Base-by-base conservation (phyloP, 2,797 vertebrate species). In the Manis pentadactyla region DNA sequence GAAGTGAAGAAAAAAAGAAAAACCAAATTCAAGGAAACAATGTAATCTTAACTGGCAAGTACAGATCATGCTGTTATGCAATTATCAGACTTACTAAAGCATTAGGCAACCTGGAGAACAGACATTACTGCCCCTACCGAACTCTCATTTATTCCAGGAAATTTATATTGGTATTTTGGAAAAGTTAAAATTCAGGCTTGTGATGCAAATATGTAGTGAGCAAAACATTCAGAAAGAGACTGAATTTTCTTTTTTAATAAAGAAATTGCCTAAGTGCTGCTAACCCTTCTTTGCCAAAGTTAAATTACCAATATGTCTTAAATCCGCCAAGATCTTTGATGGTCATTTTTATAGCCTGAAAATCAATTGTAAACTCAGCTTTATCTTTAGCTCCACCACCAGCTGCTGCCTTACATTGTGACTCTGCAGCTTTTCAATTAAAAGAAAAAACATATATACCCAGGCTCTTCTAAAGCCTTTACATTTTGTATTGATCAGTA, bases 181-280 rank as follows among this genome's bases (percentile, higher is more conserved):
- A 74, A 87, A 78, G 12, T 59, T 61, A 66, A 89, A 71, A 81
- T 91, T 95, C 18, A 75, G 78, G 3, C 23, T 88, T 46, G 3
- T 14, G 34, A 0, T 92, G 34, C 85, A 90, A 92, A 57, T 95
- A 74, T 61, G 78, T 95, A 94, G 49, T 57, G 29, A 59, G 13
- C 55, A 68, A 93, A 90, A 37, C 34, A 42, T 61, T 51, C 15
- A 63, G 18, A 46, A 89, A 59, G 57, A 63, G 31, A 63, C 14
- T 34, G 39, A 49, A 39, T 51, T 83, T 87, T 31, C 18, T 78
- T 82, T 87, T 68, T 39, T 39, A 39, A 15, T 31, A 55, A 73
- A 4, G 51, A 82, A 69, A 61, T 83, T 75, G 71, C 5, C 15
- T 69, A 64, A 84, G 46, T 63, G 25, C 27, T 17, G 13, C 46